Conservation (phyloP, 2,888 invertebrate genomes). For the Myopa tessellatipennis region DNA sequence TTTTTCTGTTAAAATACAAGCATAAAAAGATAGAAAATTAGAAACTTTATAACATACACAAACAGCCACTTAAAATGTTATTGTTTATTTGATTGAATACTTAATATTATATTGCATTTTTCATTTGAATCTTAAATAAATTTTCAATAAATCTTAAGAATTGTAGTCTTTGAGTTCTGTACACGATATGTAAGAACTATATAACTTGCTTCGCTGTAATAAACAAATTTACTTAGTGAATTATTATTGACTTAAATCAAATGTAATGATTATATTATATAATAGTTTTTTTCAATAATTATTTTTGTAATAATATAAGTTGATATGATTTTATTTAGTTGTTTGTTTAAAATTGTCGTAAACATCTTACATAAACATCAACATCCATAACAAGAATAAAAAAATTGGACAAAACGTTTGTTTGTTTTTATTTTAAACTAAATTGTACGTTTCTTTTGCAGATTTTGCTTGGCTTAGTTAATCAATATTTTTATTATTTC, state of each 20-base stretch:
- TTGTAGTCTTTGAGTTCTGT: neutral
- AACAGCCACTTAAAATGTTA: slow-evolving; percentile 26
- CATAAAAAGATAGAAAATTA: slow-evolving; percentile 5
- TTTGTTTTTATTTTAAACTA: slow-evolving; percentile 40
- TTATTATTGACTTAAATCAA: neutral
- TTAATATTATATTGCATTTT: neutral
- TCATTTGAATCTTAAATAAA: neutral
- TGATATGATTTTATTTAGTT: slow-evolving; percentile 7
- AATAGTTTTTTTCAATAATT: neutral
- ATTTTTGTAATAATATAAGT: slow-evolving; percentile 11
- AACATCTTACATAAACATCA: slow-evolving; percentile 32
- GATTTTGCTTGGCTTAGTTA: slow-evolving; percentile 29
- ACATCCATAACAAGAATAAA: slow-evolving; percentile 43
- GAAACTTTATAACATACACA: neutral
- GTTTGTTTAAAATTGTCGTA: slow-evolving; percentile 15
- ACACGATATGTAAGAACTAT: neutral
- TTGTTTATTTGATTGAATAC: slow-evolving; percentile 4
- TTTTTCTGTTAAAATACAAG: slow-evolving; percentile 13
- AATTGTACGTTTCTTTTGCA: slow-evolving; percentile 36
- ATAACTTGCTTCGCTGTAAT: slow-evolving; percentile 13
- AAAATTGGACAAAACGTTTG: slow-evolving; percentile 53
- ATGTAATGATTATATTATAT: slow-evolving; percentile 9
- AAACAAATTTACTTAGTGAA: neutral
- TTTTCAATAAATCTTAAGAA: neutral
- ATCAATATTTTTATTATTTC: neutral